Evolutionary conservation across 2,888 invertebrate genomes (phyloP), one percentile per base, ranked within the genome.

Genomic region (Ommatoiulus sabulosus): DNA sequence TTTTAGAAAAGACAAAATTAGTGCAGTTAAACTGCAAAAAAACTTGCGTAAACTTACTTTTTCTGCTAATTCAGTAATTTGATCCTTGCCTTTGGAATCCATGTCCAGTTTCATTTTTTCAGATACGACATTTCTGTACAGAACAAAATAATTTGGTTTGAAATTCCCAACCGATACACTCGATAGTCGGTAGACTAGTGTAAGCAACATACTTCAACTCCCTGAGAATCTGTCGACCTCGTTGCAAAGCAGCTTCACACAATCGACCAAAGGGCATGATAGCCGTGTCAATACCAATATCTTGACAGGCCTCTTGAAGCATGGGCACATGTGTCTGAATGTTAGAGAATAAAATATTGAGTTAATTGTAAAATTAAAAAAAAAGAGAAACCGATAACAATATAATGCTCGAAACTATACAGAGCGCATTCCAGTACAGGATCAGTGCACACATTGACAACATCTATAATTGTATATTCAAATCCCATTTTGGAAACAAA

Each of bases 261-360:
- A 93, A 91, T 63, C 91, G 90, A n/a, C 93, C 93, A 90, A 93
- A 92, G 46, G 93, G 93, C 91, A 93, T 91, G 57, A 91, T 89
- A 20, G 91, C 91, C 87, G 91, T 90, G 89, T 92, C 92, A 48
- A 93, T 89, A 20, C 92, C 92, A 46, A 90, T 90, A 46, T 91
- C 90, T 46, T 90, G 89, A 87, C 92, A 90, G 35, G 92, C 91
- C 89, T 91, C 91, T 84, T 91, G 90, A 90, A 92, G 90, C 91
- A 92, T 91, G 12, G 90, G 91, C 12, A 92, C 91, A 90, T 91
- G 91, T 43, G 91, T 92, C 93, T 92, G 91, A 87, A 87, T 86
- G 63, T n/a, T 35, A 35, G 35, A 35, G 35, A 0, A 2, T 35
- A 35, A 35, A 35, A 35, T 35, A 35, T 35, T 1, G 35, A 35